Percentiles rank a stretch among this genome's conserved stretches.
Conservation (phyloP, 2,888 invertebrate genomes). For the Acanthopleura granulata region DNA sequence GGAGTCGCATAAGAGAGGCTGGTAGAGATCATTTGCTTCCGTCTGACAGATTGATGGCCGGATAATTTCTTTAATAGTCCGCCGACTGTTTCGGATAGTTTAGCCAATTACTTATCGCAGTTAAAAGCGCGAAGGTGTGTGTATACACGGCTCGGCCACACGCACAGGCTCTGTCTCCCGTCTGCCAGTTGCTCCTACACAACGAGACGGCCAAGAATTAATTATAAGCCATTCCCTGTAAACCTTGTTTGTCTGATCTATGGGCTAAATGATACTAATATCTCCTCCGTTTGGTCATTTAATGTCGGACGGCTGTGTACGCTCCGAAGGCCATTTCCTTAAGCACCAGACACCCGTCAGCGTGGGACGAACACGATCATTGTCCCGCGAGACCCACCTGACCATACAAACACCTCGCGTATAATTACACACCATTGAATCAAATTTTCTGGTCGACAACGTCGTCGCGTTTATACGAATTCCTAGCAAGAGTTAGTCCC, state of each 20-base stretch:
- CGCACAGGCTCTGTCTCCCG: neutral
- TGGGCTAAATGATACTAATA: conserved; percentile 2
- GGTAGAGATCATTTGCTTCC: neutral
- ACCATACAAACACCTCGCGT: too few relatives aligned
- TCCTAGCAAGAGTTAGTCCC: too few relatives aligned
- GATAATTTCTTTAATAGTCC: conserved; percentile 15
- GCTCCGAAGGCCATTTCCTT: neutral
- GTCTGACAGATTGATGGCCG: conserved; percentile 16
- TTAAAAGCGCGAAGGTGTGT: neutral
- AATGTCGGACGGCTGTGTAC: neutral
- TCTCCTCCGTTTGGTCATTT: conserved; percentile 11
- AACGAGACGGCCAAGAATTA: neutral
- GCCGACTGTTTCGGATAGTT: conserved; percentile 9
- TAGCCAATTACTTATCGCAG: conserved; percentile 18
- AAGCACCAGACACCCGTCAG: neutral
- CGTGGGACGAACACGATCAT: too few relatives aligned
- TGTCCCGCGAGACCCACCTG: too few relatives aligned
- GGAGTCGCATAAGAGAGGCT: neutral
- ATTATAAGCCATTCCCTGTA: neutral
- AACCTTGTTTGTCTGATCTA: neutral
- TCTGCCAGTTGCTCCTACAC: neutral
- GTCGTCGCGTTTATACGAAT: too few relatives aligned
- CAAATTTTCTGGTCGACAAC: too few relatives aligned
- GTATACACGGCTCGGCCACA: conserved; percentile 9
- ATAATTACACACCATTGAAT: too few relatives aligned